Percentiles rank a stretch among this genome's conserved stretches.
These are phyloP conservation scores for Tromatobia lineatoria DNA, from an alignment of 2,888 invertebrate species.

Conservation along the genomic window DNA sequence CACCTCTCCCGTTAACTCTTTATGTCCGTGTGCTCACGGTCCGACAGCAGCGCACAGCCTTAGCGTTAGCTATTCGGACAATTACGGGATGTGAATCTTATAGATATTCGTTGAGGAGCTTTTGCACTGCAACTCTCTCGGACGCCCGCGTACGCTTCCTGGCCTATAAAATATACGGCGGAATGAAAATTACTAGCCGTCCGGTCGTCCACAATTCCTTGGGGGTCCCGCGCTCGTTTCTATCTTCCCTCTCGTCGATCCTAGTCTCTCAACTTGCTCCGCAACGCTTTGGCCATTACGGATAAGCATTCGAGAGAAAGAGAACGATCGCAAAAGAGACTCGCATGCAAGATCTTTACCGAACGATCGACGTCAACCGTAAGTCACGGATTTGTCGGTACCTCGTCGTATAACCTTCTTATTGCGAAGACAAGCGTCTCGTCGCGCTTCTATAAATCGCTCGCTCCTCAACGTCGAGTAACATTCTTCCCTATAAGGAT, in stretches of 20 bases:
- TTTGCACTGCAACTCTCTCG: conserved; percentile 14
- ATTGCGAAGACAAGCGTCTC: conserved; percentile 20
- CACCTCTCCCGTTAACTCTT: conserved; percentile 61
- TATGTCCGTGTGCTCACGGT: conserved; percentile 42
- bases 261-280: neutral
- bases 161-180: conserved; percentile 66
- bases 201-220: conserved; percentile 30
- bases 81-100: conserved; percentile 63
- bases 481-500: conserved; percentile 25
- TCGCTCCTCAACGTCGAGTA: conserved; percentile 3
- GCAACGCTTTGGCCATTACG: neutral
- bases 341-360: conserved; percentile 50
- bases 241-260: conserved; percentile 14
- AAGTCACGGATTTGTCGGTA: conserved; percentile 48
- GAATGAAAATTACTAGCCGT: conserved; percentile 66
- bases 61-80: conserved; percentile 51
- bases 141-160: conserved; percentile 58
- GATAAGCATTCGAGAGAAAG: conserved; percentile 22
- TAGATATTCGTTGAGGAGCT: conserved; percentile 44
- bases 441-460: conserved; percentile 34
- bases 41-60: neutral
- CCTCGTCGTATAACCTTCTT: conserved; percentile 25
- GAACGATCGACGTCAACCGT: conserved; percentile 42
- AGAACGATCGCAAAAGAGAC: conserved; percentile 25
- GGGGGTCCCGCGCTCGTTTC: conserved; percentile 34